Conservation (phyloP, 92 coral and sea anemone species). For the Epizoanthus scotinus region DNA sequence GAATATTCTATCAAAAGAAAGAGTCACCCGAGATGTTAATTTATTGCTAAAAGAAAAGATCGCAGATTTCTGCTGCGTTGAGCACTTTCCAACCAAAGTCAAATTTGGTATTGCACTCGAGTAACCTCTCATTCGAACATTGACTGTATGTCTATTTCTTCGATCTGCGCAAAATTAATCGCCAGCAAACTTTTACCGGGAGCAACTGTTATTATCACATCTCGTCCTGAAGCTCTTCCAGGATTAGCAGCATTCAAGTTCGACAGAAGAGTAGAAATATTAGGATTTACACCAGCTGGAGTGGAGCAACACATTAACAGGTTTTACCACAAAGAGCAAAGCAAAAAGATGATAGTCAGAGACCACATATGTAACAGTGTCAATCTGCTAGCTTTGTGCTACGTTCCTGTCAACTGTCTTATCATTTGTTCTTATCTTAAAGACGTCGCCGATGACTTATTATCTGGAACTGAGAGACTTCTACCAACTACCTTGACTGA, state of each 20-base stretch:
- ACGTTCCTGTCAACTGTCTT: background rate
- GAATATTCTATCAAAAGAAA: too few relatives aligned
- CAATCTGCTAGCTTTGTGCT: background rate
- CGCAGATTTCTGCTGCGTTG: too few relatives aligned
- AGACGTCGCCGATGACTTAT: too few relatives aligned
- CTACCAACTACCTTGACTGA: conserved; percentile 13
- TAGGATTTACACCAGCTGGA: background rate
- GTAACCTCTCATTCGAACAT: too few relatives aligned
- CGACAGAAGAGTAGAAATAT: conserved; percentile 1
- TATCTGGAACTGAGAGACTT: background rate
- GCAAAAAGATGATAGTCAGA: background rate
- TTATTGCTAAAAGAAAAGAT: too few relatives aligned
- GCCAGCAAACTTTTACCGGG: background rate
- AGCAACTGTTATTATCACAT: background rate
- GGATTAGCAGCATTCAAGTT: background rate
- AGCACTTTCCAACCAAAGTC: too few relatives aligned
- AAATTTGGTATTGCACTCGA: too few relatives aligned
- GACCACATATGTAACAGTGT: background rate
- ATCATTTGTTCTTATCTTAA: conserved; percentile 2
- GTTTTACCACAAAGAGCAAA: background rate
- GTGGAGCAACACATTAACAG: background rate
- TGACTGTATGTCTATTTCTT: background rate
- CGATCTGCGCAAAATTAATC: background rate
- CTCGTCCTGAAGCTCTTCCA: background rate
- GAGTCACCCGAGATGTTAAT: too few relatives aligned